Conservation (phyloP, 2,888 invertebrate species). For the Alloscopus bannaensis region DNA sequence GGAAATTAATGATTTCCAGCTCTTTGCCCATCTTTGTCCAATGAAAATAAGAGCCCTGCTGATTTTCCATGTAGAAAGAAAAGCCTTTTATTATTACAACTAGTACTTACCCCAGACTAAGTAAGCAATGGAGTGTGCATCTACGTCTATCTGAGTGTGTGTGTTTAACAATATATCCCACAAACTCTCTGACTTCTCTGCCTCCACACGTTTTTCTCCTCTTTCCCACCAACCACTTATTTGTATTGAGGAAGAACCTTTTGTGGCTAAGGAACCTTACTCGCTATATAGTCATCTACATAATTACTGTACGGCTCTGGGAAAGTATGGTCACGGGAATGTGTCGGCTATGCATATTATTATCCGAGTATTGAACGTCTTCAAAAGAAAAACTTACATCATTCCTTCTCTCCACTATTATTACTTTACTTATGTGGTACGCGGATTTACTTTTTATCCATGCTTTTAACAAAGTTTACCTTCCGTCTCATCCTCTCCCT, state of each 20-base stretch:
- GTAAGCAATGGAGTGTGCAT: conserved; percentile 3
- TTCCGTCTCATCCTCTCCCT: background rate
- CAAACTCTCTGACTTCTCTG: too few species aligned
- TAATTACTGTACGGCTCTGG: too few species aligned
- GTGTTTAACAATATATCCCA: too few species aligned
- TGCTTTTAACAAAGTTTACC: conserved; percentile 11
- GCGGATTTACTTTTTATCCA: conserved; percentile 38
- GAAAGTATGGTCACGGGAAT: too few species aligned
- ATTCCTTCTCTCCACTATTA: conserved; percentile 22
- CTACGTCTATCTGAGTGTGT: too few species aligned
- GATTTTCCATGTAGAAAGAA: conserved; percentile 63
- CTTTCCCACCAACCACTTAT: conserved; percentile 5
- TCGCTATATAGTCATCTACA: background rate
- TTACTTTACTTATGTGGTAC: conserved; percentile 28
- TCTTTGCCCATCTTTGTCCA: conserved; percentile 51
- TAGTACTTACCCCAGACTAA: conserved; percentile 19
- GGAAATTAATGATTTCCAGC: conserved; percentile 64
- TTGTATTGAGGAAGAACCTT: conserved; percentile 24
- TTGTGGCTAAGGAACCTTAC: too few species aligned
- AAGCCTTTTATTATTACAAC: conserved; percentile 64
- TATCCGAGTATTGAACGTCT: conserved; percentile 4
- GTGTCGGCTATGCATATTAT: conserved; percentile 3
- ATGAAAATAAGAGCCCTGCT: conserved; percentile 57
- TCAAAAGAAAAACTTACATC: conserved; percentile 24
- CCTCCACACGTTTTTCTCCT: too few species aligned